Percentiles rank a stretch among this genome's conserved stretches.
Conservation (phyloP, 2,888 invertebrate genomes). For the Eupsilia transversa region DNA sequence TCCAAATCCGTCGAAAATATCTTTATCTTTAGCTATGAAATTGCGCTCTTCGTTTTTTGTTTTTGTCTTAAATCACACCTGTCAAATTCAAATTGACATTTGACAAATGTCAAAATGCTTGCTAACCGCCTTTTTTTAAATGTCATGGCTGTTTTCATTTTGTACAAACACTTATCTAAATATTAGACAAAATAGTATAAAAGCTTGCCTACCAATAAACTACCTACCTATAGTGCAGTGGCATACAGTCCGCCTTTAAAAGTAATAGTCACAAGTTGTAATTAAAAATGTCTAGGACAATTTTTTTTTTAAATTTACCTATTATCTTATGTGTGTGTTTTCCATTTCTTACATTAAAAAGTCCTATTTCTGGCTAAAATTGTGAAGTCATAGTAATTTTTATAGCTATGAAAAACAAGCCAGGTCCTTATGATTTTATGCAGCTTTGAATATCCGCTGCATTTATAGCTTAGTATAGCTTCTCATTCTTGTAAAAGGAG, state of each 20-base stretch:
- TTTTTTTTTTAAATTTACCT: neutral
- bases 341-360: slow-evolving; percentile 1
- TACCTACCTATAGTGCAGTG: neutral
- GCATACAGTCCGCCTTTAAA: slow-evolving; percentile 12
- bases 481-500: slow-evolving; percentile 39
- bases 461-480: slow-evolving; percentile 30
- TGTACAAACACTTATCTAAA: slow-evolving; percentile 5
- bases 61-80: neutral
- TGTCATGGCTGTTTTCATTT: neutral
- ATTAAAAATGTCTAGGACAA: neutral
- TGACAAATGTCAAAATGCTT: slow-evolving; percentile 38
- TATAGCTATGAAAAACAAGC: slow-evolving; percentile 8
- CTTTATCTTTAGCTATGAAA: neutral
- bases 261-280: slow-evolving; percentile 9
- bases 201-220: neutral
- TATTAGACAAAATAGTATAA: neutral
- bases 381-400: slow-evolving; percentile 28
- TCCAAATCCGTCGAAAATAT: neutral
- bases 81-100: slow-evolving; percentile 20
- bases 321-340: slow-evolving; percentile 39
- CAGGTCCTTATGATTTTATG: slow-evolving; percentile 13
- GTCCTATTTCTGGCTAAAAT: neutral
- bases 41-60: no score
- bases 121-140: neutral
- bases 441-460: slow-evolving; percentile 33